Conservation (phyloP, 1,140 invertebrate species). For the Psilanteris sp. region DNA sequence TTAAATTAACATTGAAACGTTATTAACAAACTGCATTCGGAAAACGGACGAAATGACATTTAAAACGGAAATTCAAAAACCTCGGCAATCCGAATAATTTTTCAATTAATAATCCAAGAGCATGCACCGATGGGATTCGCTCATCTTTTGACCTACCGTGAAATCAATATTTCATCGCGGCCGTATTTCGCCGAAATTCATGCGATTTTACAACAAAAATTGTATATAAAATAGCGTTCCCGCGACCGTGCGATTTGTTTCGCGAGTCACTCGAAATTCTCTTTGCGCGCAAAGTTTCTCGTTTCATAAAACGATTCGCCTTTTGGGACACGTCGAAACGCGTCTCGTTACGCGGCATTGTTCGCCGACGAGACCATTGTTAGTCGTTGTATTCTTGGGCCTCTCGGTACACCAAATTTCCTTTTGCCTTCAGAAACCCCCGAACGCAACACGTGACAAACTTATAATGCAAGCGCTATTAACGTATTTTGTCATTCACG, state of each 20-base stretch:
- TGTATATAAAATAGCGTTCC: not conserved
- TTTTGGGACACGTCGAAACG: slow-evolving; percentile 62
- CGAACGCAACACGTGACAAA: slow-evolving; percentile 31
- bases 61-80: not conserved
- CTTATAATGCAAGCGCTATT: slow-evolving; percentile 53
- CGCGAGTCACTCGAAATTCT: slow-evolving; percentile 58
- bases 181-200: not conserved
- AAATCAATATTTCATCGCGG: slow-evolving; percentile 1
- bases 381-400: slow-evolving; percentile 65
- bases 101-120: not conserved
- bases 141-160: too few relatives aligned
- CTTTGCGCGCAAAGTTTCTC: slow-evolving; percentile 58
- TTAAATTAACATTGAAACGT: too few relatives aligned
- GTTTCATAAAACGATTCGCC: slow-evolving; percentile 55
- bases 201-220: slow-evolving; percentile 5
- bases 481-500: slow-evolving; percentile 59
- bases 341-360: slow-evolving; percentile 73
- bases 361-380: slow-evolving; percentile 71
- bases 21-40: too few relatives aligned
- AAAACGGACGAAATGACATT: too few relatives aligned
- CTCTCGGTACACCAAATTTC: slow-evolving; percentile 53
- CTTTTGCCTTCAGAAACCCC: slow-evolving; percentile 40
- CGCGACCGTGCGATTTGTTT: slow-evolving; percentile 43
- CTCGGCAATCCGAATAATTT: not conserved
- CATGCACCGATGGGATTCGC: too few relatives aligned